phyloP scores from a whole-genome alignment of 2,113 vertebrate species.

The Syngnathus scovelli region DNA sequence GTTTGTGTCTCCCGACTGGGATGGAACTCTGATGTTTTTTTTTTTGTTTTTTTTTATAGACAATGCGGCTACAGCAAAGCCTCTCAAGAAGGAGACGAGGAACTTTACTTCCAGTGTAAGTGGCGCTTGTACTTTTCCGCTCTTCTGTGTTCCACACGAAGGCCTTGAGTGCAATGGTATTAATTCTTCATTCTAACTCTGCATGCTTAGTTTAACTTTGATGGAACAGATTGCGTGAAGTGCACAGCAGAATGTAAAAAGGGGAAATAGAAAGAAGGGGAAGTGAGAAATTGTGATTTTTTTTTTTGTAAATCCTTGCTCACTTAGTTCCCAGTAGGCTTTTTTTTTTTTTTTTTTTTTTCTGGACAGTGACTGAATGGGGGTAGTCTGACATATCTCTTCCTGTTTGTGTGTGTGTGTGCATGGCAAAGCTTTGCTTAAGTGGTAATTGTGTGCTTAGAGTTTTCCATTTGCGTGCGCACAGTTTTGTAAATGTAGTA shows the following conservation, averaged over 20 bases:
- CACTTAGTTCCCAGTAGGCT: constrained; percentile 21
- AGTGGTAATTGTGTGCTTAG: constrained; percentile 11
- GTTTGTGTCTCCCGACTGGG: constrained; percentile 18
- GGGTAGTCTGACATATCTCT: constrained; percentile 41
- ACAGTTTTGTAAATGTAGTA: constrained; percentile 4
- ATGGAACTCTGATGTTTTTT: constrained; percentile 31
- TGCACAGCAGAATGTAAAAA: constrained; percentile 25
- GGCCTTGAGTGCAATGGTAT: constrained; percentile 23
- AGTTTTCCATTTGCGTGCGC: not conserved
- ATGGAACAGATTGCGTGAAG: constrained; percentile 36
- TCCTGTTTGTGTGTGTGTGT: constrained; percentile 17
- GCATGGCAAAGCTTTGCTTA: constrained; percentile 15
- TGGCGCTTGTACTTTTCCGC: constrained; percentile 24
- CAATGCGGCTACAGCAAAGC: constrained; percentile 89
- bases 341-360: not conserved
- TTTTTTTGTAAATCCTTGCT: constrained; percentile 15
- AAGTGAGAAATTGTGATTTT: not conserved
- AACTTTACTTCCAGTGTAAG: constrained; percentile 90
- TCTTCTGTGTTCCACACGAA: not conserved
- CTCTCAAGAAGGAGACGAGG: constrained; percentile 86
- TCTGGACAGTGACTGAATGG: constrained; percentile 43
- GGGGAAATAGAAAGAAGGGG: constrained; percentile 37
- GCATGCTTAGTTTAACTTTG: constrained; percentile 25
- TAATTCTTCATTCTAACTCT: constrained; percentile 51
- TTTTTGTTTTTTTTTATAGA: constrained; percentile 59